phyloP scores from a whole-genome alignment of 2,888 invertebrate genomes.

The Sisyra nigra region DNA sequence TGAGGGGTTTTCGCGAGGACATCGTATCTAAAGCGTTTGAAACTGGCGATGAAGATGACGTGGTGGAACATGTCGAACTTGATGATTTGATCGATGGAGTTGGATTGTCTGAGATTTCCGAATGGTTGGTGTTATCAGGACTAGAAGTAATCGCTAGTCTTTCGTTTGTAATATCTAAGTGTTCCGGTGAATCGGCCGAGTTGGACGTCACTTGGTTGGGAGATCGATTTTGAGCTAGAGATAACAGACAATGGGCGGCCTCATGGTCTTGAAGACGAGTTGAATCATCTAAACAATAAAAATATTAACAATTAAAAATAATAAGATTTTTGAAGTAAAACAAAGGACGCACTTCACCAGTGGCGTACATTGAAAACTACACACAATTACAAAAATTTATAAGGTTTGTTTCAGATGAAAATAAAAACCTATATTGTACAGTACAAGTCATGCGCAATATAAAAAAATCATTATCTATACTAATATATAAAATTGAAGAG shows the following conservation, averaged over 20 bases:
- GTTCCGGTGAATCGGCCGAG: conserved; percentile 3
- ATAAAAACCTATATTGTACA: no score
- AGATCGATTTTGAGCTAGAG: conserved; percentile 42
- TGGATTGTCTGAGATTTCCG: neutral
- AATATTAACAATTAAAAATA: neutral
- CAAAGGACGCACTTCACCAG: no score
- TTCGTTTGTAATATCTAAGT: conserved; percentile 10
- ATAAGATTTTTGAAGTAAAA: conserved; percentile 2
- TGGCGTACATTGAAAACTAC: no score
- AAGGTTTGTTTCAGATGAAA: no score
- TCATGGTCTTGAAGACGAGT: conserved; percentile 68
- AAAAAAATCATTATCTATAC: no score
- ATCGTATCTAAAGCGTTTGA: conserved; percentile 21
- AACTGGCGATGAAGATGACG: conserved; percentile 13
- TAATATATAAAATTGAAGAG: no score
- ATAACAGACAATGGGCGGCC: conserved; percentile 67
- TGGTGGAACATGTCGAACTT: conserved; percentile 12
- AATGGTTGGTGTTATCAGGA: neutral
- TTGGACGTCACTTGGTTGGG: conserved; percentile 12
- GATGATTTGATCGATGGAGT: neutral
- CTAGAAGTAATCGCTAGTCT: conserved; percentile 11
- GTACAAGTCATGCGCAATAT: no score
- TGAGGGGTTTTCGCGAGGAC: conserved; percentile 44
- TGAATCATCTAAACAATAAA: conserved; percentile 47
- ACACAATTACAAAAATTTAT: no score